phyloP scores from a whole-genome alignment of 2,113 vertebrate species.

The Chaetura pelagica region DNA sequence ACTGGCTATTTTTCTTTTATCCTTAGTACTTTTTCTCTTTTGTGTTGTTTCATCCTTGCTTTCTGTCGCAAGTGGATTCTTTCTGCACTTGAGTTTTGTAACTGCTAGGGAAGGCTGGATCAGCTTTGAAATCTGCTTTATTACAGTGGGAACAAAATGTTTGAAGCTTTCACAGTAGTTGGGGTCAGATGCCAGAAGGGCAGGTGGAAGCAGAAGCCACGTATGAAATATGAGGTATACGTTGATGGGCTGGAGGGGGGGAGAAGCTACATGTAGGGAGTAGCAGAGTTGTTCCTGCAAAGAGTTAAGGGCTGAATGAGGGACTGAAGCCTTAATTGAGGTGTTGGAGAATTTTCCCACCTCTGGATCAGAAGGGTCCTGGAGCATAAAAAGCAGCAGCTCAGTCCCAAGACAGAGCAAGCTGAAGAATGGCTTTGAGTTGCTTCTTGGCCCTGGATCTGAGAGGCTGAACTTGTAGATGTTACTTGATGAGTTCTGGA shows the following conservation, averaged over 20 bases:
- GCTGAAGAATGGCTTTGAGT: neutral
- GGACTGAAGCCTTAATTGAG: neutral
- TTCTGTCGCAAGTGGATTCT: neutral
- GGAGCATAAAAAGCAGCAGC: conserved; percentile 15
- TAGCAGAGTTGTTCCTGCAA: neutral
- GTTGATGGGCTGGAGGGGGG: neutral
- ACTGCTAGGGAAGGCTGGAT: neutral
- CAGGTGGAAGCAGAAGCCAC: neutral
- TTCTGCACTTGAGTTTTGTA: neutral
- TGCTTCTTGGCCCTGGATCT: neutral
- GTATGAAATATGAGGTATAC: neutral
- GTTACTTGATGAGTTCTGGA: neutral
- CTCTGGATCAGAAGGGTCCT: conserved; percentile 23
- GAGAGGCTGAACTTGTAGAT: neutral
- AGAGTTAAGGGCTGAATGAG: neutral
- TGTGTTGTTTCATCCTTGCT: neutral
- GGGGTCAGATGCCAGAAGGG: neutral
- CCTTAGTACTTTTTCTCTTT: neutral
- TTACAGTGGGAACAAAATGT: neutral
- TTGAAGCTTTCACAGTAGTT: neutral
- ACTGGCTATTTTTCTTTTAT: neutral
- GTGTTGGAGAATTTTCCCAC: conserved; percentile 4
- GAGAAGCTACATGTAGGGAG: neutral
- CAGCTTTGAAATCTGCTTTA: neutral
- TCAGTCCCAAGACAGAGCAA: neutral